Conservation (phyloP, 2,888 invertebrate genomes). For the Drosophila conformis region DNA sequence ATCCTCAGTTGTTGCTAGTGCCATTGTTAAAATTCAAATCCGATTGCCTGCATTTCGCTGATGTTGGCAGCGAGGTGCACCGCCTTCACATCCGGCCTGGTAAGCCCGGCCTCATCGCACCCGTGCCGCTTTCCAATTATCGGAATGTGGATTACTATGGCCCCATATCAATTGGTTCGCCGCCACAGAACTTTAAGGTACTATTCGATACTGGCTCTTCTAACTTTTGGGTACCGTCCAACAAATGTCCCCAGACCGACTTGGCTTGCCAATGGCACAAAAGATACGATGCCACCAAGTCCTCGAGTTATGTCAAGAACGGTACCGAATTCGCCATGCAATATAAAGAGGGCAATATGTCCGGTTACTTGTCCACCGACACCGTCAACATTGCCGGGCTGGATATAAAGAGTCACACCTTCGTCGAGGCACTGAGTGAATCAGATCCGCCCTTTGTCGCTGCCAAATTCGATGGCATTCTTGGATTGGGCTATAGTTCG, state of each 20-base stretch:
- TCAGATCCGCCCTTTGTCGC: constrained; percentile 98
- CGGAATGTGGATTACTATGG: constrained; percentile 99
- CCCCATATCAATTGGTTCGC: constrained; percentile 94
- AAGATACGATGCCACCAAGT: constrained; percentile 96
- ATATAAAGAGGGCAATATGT: constrained; percentile 98
- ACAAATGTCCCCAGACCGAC: constrained; percentile 97
- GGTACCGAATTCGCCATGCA: constrained; percentile 96
- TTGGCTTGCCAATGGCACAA: constrained; percentile 98
- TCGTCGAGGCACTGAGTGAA: constrained; percentile 97
- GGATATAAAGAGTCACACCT: constrained; percentile 92
- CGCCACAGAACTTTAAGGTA: constrained; percentile 96
- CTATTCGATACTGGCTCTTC: constrained; percentile 99
- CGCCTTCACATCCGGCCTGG: constrained; percentile 87
- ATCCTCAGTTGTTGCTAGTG: constrained; percentile 86
- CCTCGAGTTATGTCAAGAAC: constrained; percentile 93
- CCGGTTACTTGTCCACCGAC: constrained; percentile 97
- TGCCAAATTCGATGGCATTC: constrained; percentile 99
- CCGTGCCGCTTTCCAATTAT: constrained; percentile 96
- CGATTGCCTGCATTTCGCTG: constrained; percentile 89
- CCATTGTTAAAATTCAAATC: constrained; percentile 90
- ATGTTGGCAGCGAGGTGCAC: constrained; percentile 91
- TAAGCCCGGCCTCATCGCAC: constrained; percentile 84
- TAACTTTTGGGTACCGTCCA: constrained; percentile 99
- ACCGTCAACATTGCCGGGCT: constrained; percentile 90
- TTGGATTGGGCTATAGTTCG: constrained; percentile 95